Evolutionary conservation across 2,797 vertebrate genomes (phyloP), one percentile per base, ranked within the genome.

Genomic region (Tinamus major): DNA sequence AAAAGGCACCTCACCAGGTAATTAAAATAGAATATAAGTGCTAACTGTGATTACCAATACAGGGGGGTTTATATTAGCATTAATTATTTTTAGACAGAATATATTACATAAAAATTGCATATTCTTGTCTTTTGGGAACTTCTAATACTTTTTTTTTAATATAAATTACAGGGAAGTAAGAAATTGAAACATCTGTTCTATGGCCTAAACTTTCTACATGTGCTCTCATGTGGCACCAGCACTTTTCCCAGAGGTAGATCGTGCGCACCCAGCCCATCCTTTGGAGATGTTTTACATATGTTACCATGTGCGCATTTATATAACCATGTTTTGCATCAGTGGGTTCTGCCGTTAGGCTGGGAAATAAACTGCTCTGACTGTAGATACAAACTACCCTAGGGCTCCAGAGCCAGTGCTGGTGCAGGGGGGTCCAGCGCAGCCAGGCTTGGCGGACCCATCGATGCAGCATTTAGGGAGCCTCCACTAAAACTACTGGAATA

Each of bases 231-330:
- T 91, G 88, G 72, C 79, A 93, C 77, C 81, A 77, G 37, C 46
- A 39, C 76, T 90, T 95, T 94, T 92, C 90, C 90, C 91, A 89
- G 59, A 83, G 77, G 91, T 68, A 75, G 67, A n/a, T 42, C 76
- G n/a, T 81, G 74, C 76, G 85, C 87, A 88, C 85, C 82, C 85
- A 74, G 70, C 56, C 92, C 87, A 24, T 95, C 39, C 64, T 95
- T 87, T 51, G 67, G 86, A 89, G 90, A 83, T 93, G 46, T 84
- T 93, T 87, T 95, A 87, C 91, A 81, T 92, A 89, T 93, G 91
- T 90, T 92, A 89, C 72, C 67, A 74, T 89, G 89, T 77, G 81
- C 51, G 19, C 74, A 70, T 91, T 95, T 74, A 31, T 96, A 86
- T 87, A 91, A 91, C 79, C 51, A 12, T 39, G 65, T 85, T 83